A percentile compares a stretch with the other conserved stretches of the same genome.
These are phyloP conservation scores for Hormiphora californensis DNA, from an alignment of 37 sponge, comb jelly and placozoan genomes.

Conservation along the genomic window DNA sequence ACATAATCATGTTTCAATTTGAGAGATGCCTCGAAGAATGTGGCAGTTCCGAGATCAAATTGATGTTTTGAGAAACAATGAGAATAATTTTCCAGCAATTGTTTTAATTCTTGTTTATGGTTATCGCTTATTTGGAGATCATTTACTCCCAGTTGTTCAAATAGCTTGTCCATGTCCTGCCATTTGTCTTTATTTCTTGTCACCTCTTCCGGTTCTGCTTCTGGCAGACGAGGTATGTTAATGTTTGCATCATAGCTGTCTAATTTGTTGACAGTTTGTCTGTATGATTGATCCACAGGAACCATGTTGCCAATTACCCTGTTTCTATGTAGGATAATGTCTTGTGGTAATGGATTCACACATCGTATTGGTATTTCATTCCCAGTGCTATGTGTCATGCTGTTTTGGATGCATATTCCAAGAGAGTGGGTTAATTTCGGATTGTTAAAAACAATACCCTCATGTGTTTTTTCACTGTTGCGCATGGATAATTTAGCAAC, in stretches of 20 bases:
- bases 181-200: background rate
- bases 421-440: background rate
- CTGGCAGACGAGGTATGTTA: background rate
- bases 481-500: background rate
- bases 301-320: background rate
- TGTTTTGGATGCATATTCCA: background rate
- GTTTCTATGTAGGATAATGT: background rate
- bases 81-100: background rate
- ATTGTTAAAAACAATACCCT: background rate
- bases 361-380: background rate
- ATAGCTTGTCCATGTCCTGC: background rate
- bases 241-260: background rate
- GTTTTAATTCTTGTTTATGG: background rate
- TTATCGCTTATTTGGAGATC: background rate
- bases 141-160: background rate
- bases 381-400: background rate
- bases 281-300: too few species aligned
- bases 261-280: too few species aligned
- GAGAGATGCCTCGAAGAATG: constrained; percentile 9
- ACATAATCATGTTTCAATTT: constrained; percentile 6
- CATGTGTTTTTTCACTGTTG: background rate
- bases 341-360: background rate
- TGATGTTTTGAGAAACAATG: constrained; percentile 28
- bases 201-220: background rate
- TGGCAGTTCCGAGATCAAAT: constrained; percentile 21